These are phyloP conservation scores for Epizoanthus illoricatus DNA, from an alignment of 92 coral and sea anemone genomes.

Conservation along the genomic window DNA sequence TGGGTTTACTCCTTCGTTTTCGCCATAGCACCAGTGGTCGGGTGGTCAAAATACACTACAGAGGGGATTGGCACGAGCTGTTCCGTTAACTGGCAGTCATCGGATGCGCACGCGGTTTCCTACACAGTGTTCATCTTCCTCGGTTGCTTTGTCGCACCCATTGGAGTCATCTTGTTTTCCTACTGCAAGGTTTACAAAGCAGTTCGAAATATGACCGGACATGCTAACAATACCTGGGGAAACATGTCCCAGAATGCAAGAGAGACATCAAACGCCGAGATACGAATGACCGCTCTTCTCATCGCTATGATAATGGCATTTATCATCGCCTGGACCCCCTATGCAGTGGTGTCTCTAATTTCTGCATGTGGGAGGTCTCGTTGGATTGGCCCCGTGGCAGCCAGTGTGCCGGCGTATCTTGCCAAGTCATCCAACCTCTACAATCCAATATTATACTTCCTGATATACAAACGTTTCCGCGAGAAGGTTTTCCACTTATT, in stretches of 20 bases:
- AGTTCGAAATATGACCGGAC: background rate
- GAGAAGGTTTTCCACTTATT: too few relatives aligned
- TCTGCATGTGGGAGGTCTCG: constrained; percentile 4
- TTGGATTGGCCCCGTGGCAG: background rate
- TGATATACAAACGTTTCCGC: too few relatives aligned
- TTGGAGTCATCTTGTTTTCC: constrained; percentile 2
- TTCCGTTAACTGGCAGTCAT: constrained; percentile 17
- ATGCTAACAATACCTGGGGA: constrained; percentile 15
- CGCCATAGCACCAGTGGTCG: constrained; percentile 18
- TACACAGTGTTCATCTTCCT: constrained; percentile 1
- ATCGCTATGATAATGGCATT: constrained; percentile 7
- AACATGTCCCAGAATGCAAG: background rate
- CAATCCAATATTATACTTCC: background rate
- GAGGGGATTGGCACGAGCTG: constrained; percentile 28
- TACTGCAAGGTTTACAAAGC: background rate
- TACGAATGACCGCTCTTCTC: background rate
- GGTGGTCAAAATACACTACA: constrained; percentile 17
- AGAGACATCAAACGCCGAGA: constrained; percentile 3
- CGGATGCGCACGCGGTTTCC: background rate
- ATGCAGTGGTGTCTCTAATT: constrained; percentile 10
- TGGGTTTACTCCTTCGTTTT: constrained; percentile 19
- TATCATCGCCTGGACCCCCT: constrained; percentile 20
- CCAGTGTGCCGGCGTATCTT: constrained; percentile 2
- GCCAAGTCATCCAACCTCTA: constrained; percentile 30
- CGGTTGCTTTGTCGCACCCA: constrained; percentile 15